A percentile compares a stretch with the other conserved stretches of the same genome.
These are phyloP conservation scores for Eueremaeus valkanovi DNA, from an alignment of 2,888 invertebrate genomes.

Conservation along the genomic window DNA sequence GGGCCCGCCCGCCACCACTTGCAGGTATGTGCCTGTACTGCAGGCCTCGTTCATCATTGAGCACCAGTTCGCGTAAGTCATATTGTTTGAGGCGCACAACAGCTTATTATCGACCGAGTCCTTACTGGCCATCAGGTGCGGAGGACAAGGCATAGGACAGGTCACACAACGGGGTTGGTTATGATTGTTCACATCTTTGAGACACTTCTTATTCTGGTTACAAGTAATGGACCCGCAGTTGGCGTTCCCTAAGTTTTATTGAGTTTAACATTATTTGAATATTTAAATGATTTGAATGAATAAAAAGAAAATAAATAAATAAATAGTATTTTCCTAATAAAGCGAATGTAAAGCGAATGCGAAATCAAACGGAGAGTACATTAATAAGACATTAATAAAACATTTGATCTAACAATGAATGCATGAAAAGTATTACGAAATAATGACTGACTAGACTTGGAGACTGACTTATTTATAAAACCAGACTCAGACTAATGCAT, in stretches of 20 bases:
- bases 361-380: background rate
- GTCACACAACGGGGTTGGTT: constrained; percentile 67
- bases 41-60: constrained; percentile 74
- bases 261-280: background rate
- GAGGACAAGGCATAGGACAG: constrained; percentile 54
- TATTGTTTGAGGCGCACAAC: constrained; percentile 69
- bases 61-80: constrained; percentile 71
- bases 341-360: constrained; percentile 2
- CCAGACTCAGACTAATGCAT: constrained; percentile 24
- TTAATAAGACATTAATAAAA: background rate
- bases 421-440: background rate
- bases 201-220: constrained; percentile 64
- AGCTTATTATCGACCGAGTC: background rate
- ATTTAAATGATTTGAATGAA: no score
- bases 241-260: constrained; percentile 58
- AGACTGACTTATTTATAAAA: constrained; percentile 26
- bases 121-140: constrained; percentile 45
- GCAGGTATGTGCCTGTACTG: constrained; percentile 47
- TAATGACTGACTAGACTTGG: background rate
- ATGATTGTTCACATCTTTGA: constrained; percentile 61
- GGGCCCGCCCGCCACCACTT: constrained; percentile 42
- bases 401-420: background rate
- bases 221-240: constrained; percentile 66
- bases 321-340: constrained; percentile 21
- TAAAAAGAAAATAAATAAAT: background rate